Evolutionary conservation across 2,113 vertebrate genomes (phyloP).

Genomic region (Dermatemys mawii): DNA sequence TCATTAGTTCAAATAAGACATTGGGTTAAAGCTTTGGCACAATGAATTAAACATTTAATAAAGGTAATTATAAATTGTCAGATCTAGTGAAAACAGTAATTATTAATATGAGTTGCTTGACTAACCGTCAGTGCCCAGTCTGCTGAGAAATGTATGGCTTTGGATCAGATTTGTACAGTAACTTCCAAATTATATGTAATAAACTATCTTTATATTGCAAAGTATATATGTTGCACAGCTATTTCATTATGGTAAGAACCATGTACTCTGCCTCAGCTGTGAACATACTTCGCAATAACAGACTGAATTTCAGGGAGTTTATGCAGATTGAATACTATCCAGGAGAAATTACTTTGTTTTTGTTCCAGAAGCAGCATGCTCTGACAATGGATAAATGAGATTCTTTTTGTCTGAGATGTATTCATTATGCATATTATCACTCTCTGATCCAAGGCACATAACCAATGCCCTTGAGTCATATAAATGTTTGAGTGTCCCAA

Average conservation of each 20-base stretch:
- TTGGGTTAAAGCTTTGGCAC: not conserved
- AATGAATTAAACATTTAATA: not conserved
- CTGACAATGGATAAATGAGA: conserved; percentile 53
- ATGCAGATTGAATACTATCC: conserved; percentile 36
- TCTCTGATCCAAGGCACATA: conserved; percentile 67
- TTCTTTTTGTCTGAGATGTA: conserved; percentile 63
- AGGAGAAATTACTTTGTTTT: conserved; percentile 50
- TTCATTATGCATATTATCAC: conserved; percentile 68
- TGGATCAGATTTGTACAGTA: not conserved
- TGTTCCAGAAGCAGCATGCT: conserved; percentile 52
- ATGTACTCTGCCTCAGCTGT: not conserved
- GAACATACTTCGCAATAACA: conserved; percentile 7
- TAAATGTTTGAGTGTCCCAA: conserved; percentile 67
- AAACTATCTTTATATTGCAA: not conserved
- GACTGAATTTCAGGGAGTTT: not conserved
- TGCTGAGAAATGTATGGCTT: conserved; percentile 22
- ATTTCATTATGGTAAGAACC: conserved; percentile 6
- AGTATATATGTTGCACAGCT: not conserved
- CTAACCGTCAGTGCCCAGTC: not conserved
- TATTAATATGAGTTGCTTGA: conserved; percentile 3
- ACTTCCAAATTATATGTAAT: not conserved
- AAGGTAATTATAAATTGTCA: conserved; percentile 42
- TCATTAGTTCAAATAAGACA: conserved; percentile 19
- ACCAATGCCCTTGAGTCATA: conserved; percentile 66
- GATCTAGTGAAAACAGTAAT: conserved; percentile 21